A percentile compares a stretch with the other conserved stretches of the same genome.
Evolutionary conservation across 1,140 invertebrate genomes (phyloP).

Genomic region (Streblospio benedicti): DNA sequence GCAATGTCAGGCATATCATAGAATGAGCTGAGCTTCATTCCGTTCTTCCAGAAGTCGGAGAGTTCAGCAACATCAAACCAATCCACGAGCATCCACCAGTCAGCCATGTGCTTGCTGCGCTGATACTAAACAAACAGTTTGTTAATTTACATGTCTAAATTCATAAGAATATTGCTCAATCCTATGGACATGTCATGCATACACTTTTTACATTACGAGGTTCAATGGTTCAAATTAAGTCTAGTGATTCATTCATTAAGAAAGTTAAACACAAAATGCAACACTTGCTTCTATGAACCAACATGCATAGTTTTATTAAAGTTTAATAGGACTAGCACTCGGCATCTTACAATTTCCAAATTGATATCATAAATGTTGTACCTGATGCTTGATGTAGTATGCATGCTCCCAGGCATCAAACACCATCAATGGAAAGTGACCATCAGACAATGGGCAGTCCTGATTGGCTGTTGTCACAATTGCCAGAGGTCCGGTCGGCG

Average conservation of each 20-base stretch:
- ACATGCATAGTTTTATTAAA: neutral
- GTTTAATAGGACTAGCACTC: neutral
- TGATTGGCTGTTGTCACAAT: constrained; percentile 36
- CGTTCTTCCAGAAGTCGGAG: constrained; percentile 19
- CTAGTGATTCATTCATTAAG: neutral
- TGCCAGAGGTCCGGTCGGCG: constrained; percentile 17
- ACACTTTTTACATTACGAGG: neutral
- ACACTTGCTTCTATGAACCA: neutral
- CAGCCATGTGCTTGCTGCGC: constrained; percentile 26
- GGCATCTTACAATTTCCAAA: neutral
- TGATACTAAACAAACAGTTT: neutral
- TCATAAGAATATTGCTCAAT: neutral
- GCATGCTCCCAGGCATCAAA: constrained; percentile 45
- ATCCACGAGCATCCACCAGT: constrained; percentile 40
- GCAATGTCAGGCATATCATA: too few relatives aligned
- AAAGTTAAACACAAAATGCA: neutral
- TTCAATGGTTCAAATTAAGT: neutral
- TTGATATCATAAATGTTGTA: constrained; percentile 20
- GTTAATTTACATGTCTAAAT: neutral
- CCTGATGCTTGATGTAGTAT: constrained; percentile 41
- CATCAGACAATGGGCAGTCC: constrained; percentile 33
- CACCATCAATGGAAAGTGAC: constrained; percentile 31
- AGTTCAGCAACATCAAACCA: constrained; percentile 33
- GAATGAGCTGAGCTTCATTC: neutral
- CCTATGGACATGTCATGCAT: neutral